Evolutionary conservation across 2,797 vertebrate species (phyloP).

Genomic region (Diceros bicornis): DNA sequence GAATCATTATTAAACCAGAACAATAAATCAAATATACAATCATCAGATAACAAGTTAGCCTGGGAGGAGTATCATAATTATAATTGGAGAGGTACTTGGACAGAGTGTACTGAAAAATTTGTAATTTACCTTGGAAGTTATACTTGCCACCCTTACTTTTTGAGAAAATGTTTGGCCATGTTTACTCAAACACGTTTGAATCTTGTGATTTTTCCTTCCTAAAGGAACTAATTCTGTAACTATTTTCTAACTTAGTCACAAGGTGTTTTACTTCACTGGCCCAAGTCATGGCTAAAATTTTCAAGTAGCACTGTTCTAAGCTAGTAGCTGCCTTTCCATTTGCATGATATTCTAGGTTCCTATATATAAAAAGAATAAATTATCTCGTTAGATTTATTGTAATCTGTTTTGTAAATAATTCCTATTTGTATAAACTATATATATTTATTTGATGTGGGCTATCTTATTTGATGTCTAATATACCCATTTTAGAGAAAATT

Average conservation of each 20-base stretch:
- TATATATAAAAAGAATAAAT: background rate
- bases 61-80: background rate
- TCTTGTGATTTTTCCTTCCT: background rate
- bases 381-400: background rate
- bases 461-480: background rate
- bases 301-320: background rate
- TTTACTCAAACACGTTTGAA: slow-evolving; percentile 6
- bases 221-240: background rate
- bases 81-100: background rate
- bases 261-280: background rate
- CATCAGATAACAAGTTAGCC: background rate
- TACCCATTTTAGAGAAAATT: background rate
- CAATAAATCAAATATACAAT: background rate
- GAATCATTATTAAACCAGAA: slow-evolving; percentile 10
- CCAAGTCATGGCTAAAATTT: background rate
- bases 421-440: background rate
- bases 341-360: background rate
- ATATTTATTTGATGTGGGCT: background rate
- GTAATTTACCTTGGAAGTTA: slow-evolving; percentile 3
- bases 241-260: slow-evolving; percentile 19
- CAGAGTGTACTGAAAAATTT: background rate
- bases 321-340: background rate
- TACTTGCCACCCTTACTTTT: background rate
- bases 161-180: background rate
- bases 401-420: background rate